These are phyloP conservation scores for Umimayanthus chanpuru DNA, from an alignment of 92 coral and sea anemone genomes.

Conservation along the genomic window DNA sequence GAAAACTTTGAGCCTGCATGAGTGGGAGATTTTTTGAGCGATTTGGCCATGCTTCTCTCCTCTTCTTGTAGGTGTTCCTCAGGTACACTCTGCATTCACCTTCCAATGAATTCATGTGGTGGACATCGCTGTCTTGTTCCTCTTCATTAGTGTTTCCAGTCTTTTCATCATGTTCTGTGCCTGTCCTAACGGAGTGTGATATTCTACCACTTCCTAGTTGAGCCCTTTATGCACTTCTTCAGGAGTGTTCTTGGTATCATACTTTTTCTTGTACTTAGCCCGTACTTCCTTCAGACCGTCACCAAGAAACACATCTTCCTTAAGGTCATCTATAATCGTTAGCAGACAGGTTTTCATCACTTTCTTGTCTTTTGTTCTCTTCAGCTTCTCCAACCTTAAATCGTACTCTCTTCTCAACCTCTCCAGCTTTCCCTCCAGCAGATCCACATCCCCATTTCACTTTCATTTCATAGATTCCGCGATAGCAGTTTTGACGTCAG, in stretches of 20 bases:
- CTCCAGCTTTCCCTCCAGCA: constrained; percentile 36
- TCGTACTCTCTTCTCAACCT: constrained; percentile 27
- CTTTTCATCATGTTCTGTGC: constrained; percentile 16
- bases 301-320: constrained; percentile 5
- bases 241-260: background rate
- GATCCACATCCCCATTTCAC: constrained; percentile 43
- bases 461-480: constrained; percentile 40
- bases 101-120: background rate
- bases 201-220: constrained; percentile 43
- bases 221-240: constrained; percentile 24
- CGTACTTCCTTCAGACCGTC: constrained; percentile 26
- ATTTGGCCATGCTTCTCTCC: constrained; percentile 29
- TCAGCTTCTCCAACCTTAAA: background rate
- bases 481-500: constrained; percentile 17
- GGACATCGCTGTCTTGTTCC: background rate
- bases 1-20: no score
- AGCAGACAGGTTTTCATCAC: background rate
- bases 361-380: background rate
- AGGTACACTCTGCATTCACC: no score
- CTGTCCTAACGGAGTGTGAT: constrained; percentile 14
- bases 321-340: background rate
- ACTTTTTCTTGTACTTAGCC: constrained; percentile 17
- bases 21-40: no score
- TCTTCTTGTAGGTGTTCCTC: no score
- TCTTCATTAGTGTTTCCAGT: background rate